Conservation (phyloP, 2,888 invertebrate genomes). For the Bugulina stolonifera region DNA sequence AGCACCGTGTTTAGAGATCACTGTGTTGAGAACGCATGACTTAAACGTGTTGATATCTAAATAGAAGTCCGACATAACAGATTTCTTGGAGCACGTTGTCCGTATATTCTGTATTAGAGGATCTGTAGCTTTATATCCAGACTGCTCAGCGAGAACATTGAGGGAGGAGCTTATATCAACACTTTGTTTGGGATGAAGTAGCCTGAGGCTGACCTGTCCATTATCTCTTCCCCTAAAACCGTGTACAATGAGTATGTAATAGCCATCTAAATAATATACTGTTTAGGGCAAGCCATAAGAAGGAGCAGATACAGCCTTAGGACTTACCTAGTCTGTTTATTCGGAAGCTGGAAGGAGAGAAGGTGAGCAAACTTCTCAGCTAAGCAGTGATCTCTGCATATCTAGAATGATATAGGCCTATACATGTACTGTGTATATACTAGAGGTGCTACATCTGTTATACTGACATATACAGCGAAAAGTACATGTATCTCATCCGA, state of each 20-base stretch:
- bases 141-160: background rate
- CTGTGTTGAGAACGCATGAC: constrained; percentile 4
- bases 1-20: background rate
- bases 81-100: too few relatives aligned
- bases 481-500: too few relatives aligned
- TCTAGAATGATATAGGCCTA: too few relatives aligned
- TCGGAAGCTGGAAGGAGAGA: background rate
- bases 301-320: too few relatives aligned
- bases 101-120: background rate
- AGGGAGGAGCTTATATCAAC: background rate
- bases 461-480: too few relatives aligned
- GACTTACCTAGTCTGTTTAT: background rate
- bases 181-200: background rate
- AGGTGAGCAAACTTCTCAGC: constrained; percentile 26
- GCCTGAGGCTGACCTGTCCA: background rate
- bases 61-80: background rate
- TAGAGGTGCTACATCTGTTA: too few relatives aligned
- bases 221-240: background rate
- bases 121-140: background rate
- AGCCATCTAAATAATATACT: too few relatives aligned
- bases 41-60: background rate
- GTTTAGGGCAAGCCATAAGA: too few relatives aligned
- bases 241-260: too few relatives aligned
- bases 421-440: too few relatives aligned
- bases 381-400: background rate